phyloP scores from a whole-genome alignment of 1,140 invertebrate species.

The Macrostomum lignano region DNA sequence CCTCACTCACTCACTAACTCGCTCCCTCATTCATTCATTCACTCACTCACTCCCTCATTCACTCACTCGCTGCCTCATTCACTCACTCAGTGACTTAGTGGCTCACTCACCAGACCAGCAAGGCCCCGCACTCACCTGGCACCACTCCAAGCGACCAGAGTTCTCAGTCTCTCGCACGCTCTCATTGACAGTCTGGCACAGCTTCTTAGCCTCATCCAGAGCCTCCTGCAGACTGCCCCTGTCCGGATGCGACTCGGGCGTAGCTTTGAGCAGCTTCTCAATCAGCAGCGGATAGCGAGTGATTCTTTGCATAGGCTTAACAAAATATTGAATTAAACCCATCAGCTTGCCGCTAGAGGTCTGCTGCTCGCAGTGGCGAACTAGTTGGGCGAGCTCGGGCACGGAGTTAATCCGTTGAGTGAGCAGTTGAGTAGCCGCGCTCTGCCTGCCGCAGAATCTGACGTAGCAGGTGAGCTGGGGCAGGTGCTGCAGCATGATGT shows the following conservation, averaged over 20 bases:
- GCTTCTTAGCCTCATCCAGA: constrained; percentile 37
- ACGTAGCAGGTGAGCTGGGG: constrained; percentile 46
- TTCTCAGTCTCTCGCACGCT: constrained; percentile 49
- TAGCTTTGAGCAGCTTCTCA: constrained; percentile 38
- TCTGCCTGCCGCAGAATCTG: constrained; percentile 48
- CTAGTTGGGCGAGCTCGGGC: constrained; percentile 4
- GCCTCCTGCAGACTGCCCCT: constrained; percentile 39
- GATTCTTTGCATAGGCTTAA: constrained; percentile 3
- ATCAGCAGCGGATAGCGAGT: not conserved
- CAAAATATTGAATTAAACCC: not conserved
- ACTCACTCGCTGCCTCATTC: too few relatives aligned
- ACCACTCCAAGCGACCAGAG: constrained; percentile 46
- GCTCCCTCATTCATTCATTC: too few relatives aligned
- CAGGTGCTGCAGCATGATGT: too few relatives aligned
- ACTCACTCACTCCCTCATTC: too few relatives aligned
- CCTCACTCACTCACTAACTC: too few relatives aligned
- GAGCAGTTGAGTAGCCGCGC: constrained; percentile 41
- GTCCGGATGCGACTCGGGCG: constrained; percentile 39
- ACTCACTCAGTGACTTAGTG: too few relatives aligned
- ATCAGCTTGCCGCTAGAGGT: not conserved
- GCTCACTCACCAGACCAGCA: too few relatives aligned
- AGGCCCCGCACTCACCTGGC: constrained; percentile 35
- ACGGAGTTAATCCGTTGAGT: constrained; percentile 33
- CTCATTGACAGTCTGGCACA: constrained; percentile 49
- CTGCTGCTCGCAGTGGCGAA: constrained; percentile 4